phyloP scores from a whole-genome alignment of 35 echinoderm and acorn worm species.

The Ophioderma brevispina region DNA sequence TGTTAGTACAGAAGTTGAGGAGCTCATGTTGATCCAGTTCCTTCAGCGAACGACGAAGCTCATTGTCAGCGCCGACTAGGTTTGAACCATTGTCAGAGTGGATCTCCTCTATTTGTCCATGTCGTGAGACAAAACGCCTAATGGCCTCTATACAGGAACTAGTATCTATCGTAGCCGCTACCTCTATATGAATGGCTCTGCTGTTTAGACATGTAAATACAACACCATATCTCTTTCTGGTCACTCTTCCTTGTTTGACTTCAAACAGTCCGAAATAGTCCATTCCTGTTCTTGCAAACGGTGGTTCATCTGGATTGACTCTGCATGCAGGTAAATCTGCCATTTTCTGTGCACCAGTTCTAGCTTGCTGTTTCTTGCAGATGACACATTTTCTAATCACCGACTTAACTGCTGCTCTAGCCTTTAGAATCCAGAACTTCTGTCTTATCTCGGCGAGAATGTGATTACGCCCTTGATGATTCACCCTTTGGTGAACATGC shows the following conservation, averaged over 20 bases:
- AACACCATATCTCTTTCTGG: conserved; percentile 62
- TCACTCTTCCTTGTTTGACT: conserved; percentile 44
- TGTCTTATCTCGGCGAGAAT: conserved; percentile 21
- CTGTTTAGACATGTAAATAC: conserved; percentile 59
- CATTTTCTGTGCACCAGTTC: conserved; percentile 58
- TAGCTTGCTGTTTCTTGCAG: conserved; percentile 24
- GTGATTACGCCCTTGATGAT: conserved; percentile 41
- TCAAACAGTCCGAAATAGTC: conserved; percentile 69
- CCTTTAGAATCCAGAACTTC: conserved; percentile 57
- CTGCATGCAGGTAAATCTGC: conserved; percentile 60
- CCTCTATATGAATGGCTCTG: conserved; percentile 64
- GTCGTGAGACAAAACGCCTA: conserved; percentile 23
- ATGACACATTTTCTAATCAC: conserved; percentile 36
- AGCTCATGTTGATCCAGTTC: conserved; percentile 42
- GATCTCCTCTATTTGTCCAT: conserved; percentile 27
- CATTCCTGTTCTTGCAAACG: conserved; percentile 49
- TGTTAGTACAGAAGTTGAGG: conserved; percentile 26
- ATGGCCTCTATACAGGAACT: conserved; percentile 54
- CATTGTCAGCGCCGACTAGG: conserved; percentile 29
- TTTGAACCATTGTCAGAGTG: conserved; percentile 56
- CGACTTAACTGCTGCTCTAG: background rate
- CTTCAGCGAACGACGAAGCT: conserved; percentile 19
- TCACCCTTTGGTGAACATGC: conserved; percentile 32
- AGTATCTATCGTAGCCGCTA: conserved; percentile 40
- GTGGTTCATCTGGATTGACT: conserved; percentile 50